Percentiles rank a stretch among this genome's conserved stretches.
Evolutionary conservation across 1,140 invertebrate genomes (phyloP).

Genomic region (Drosophila azteca): DNA sequence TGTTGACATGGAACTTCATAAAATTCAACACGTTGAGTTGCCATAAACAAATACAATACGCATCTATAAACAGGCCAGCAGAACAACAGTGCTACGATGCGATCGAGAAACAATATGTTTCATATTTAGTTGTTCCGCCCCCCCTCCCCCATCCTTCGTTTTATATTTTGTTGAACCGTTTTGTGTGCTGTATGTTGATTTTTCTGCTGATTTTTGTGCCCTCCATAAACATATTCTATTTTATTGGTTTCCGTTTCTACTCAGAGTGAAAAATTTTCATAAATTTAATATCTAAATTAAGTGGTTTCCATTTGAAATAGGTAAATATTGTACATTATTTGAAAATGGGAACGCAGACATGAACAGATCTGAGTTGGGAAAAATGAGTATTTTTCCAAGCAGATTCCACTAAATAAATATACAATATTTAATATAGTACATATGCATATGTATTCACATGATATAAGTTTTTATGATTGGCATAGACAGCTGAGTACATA

Average conservation of each 20-base stretch:
- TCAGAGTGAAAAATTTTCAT: slow-evolving; percentile 49
- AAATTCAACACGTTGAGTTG: slow-evolving; percentile 63
- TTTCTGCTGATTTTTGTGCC: slow-evolving; percentile 27
- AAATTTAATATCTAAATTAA: slow-evolving; percentile 56
- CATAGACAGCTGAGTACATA: slow-evolving; percentile 49
- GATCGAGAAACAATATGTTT: slow-evolving; percentile 59
- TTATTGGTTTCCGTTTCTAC: slow-evolving; percentile 74
- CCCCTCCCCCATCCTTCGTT: not conserved
- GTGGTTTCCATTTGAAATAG: slow-evolving; percentile 50
- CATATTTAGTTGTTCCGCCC: slow-evolving; percentile 37
- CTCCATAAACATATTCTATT: slow-evolving; percentile 65
- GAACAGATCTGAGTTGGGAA: not conserved
- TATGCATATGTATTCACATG: not conserved
- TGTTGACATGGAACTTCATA: slow-evolving; percentile 59
- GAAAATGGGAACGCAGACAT: slow-evolving; percentile 30
- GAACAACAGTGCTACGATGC: slow-evolving; percentile 32
- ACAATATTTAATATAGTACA: not conserved
- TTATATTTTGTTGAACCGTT: slow-evolving; percentile 53
- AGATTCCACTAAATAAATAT: not conserved
- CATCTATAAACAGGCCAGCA: slow-evolving; percentile 32
- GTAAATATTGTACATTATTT: slow-evolving; percentile 40
- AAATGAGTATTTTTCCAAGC: slow-evolving; percentile 1
- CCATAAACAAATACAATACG: slow-evolving; percentile 61
- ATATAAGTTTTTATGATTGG: slow-evolving; percentile 44
- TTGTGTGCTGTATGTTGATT: slow-evolving; percentile 37